A percentile compares a stretch with the other conserved stretches of the same genome.
Evolutionary conservation across 2,797 vertebrate species (phyloP).

Genomic region (Sebastes itinus): DNA sequence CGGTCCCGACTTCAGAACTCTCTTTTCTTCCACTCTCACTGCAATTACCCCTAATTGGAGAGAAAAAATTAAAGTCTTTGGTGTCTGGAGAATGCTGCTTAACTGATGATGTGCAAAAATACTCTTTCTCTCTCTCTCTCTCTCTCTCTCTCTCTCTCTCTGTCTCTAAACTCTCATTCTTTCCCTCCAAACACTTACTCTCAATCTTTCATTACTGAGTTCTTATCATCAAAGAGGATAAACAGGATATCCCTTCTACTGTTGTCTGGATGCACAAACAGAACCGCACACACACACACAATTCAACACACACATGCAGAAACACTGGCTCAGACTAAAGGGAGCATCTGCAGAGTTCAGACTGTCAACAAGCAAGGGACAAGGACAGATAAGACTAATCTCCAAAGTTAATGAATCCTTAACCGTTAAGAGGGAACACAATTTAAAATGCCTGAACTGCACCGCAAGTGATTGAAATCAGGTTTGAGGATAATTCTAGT

Average conservation of each 20-base stretch:
- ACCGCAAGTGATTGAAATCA: conserved; percentile 31
- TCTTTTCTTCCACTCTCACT: conserved; percentile 75
- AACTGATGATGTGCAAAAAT: conserved; percentile 75
- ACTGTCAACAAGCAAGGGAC: conserved; percentile 28
- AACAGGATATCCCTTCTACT: conserved; percentile 74
- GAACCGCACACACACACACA: conserved; percentile 4
- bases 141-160: not conserved
- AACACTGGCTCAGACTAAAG: not conserved
- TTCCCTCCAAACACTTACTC: conserved; percentile 33
- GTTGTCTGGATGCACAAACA: conserved; percentile 45
- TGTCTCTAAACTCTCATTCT: conserved; percentile 40
- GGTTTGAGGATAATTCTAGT: conserved; percentile 31
- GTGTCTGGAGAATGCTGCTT: conserved; percentile 72
- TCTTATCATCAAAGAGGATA: conserved; percentile 71
- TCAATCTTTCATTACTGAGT: conserved; percentile 49
- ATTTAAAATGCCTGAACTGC: conserved; percentile 35
- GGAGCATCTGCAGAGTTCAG: conserved; percentile 35
- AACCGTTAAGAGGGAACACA: conserved; percentile 6
- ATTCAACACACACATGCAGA: not conserved
- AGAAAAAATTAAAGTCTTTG: conserved; percentile 77
- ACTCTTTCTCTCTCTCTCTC: not conserved
- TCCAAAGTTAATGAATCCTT: conserved; percentile 63
- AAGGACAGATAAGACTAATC: conserved; percentile 66
- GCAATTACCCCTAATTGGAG: conserved; percentile 80
- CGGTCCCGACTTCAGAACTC: conserved; percentile 71